phyloP scores from a whole-genome alignment of 2,888 invertebrate species.

The Sinopyrophorus schimmeli region DNA sequence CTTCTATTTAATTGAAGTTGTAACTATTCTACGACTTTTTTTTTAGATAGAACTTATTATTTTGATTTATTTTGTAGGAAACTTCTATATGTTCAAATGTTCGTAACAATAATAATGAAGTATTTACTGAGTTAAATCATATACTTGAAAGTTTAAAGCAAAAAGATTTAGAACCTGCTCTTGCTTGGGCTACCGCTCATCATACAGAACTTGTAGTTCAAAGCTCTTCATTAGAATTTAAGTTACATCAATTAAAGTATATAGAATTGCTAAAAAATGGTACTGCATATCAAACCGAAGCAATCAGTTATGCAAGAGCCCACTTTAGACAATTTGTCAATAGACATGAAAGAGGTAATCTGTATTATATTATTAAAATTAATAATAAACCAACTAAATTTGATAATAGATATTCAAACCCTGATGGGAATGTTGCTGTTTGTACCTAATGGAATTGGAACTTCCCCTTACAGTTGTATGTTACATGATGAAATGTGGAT shows the following conservation, averaged over 20 bases:
- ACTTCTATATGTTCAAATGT: conserved; percentile 67
- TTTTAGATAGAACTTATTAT: no score
- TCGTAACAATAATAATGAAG: conserved; percentile 69
- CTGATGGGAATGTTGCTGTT: conserved; percentile 86
- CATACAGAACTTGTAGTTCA: conserved; percentile 71
- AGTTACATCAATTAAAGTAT: conserved; percentile 79
- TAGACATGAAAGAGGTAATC: conserved; percentile 72
- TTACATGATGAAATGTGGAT: conserved; percentile 77
- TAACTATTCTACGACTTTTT: no score
- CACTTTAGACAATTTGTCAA: conserved; percentile 81
- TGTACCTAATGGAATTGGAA: conserved; percentile 74
- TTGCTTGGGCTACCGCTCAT: conserved; percentile 83
- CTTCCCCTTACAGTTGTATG: conserved; percentile 78
- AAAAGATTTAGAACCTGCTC: conserved; percentile 79
- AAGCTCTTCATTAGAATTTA: conserved; percentile 76
- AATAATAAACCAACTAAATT: conserved; percentile 37
- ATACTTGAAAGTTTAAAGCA: conserved; percentile 85
- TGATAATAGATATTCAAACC: conserved; percentile 78
- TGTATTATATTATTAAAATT: conserved; percentile 11
- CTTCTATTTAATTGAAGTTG: no score
- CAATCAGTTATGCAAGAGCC: conserved; percentile 82
- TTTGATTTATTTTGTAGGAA: conserved; percentile 70
- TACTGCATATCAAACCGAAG: conserved; percentile 73
- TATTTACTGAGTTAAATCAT: conserved; percentile 81
- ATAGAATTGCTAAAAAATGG: conserved; percentile 72